Conservation (phyloP, 2,797 vertebrate genomes). For the Mormyrops boulengeri region DNA sequence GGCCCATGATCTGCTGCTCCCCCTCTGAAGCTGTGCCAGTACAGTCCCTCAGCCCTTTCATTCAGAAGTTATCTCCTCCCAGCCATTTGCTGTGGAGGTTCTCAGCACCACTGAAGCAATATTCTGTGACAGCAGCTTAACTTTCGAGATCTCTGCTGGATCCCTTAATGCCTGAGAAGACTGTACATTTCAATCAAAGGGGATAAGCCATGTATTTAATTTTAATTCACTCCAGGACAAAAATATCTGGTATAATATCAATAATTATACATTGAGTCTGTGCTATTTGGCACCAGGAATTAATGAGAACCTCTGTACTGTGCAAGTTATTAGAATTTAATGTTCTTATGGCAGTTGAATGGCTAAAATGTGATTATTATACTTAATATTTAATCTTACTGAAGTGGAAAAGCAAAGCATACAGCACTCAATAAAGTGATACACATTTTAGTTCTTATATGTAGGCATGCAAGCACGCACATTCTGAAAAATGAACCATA, state of each 20-base stretch:
- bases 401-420: background rate
- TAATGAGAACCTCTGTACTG: background rate
- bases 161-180: background rate
- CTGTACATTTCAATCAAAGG: background rate
- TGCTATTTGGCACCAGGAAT: background rate
- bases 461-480: background rate
- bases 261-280: background rate
- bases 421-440: background rate
- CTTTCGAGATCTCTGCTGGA: background rate
- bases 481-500: background rate
- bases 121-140: background rate
- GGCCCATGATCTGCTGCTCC: background rate
- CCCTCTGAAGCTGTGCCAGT: background rate
- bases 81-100: background rate
- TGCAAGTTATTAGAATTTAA: background rate
- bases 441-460: background rate
- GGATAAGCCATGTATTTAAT: background rate
- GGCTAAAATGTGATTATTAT: background rate
- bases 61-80: background rate
- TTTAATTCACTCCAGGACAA: background rate
- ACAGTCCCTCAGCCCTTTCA: background rate
- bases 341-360: background rate
- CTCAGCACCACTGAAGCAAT: background rate
- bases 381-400: background rate
- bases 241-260: slow-evolving; percentile 2